Evolutionary conservation across 2,113 vertebrate species (phyloP).

Genomic region (Pomatorhinus ruficollis): DNA sequence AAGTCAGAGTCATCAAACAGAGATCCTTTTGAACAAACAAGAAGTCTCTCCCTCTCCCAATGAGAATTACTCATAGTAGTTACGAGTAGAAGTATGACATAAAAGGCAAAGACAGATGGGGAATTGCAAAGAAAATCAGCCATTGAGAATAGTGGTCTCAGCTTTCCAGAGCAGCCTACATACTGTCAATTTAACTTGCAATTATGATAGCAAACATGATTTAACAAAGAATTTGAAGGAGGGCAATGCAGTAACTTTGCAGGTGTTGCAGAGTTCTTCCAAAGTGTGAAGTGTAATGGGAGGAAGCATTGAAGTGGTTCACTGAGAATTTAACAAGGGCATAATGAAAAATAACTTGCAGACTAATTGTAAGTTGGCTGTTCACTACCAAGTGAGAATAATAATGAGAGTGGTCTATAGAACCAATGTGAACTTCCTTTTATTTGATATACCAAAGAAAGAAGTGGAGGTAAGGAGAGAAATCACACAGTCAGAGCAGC

Average conservation of each 20-base stretch:
- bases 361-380: background rate
- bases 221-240: background rate
- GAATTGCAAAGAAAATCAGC: background rate
- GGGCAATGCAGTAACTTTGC: background rate
- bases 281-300: background rate
- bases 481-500: background rate
- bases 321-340: background rate
- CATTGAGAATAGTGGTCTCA: background rate
- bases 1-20: background rate
- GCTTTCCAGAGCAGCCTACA: background rate
- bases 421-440: background rate
- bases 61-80: background rate
- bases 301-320: background rate
- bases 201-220: background rate
- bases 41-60: background rate
- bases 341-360: constrained; percentile 13
- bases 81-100: background rate
- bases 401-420: background rate
- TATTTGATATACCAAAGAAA: background rate
- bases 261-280: constrained; percentile 14
- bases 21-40: background rate
- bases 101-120: background rate
- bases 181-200: background rate
- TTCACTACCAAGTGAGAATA: background rate
- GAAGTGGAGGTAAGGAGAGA: background rate